Percentiles rank a stretch among this genome's conserved stretches.
Evolutionary conservation across 2,888 invertebrate species (phyloP).

Genomic region (Tridacna gigas): DNA sequence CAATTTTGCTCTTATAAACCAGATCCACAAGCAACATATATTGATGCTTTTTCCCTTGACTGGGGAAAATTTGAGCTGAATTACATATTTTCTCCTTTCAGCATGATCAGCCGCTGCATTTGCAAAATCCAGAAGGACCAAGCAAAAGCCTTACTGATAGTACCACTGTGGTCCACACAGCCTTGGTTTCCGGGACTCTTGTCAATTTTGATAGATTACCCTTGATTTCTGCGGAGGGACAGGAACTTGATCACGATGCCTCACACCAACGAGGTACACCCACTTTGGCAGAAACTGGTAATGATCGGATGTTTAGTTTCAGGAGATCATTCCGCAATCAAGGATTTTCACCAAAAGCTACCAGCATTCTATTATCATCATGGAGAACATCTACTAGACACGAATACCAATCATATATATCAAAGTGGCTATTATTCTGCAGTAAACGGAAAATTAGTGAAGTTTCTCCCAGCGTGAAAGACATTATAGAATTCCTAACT

Average conservation of each 20-base stretch:
- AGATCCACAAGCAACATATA: too few species aligned
- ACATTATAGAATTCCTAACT: constrained; percentile 38
- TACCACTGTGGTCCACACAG: constrained; percentile 31
- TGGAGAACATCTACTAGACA: constrained; percentile 26
- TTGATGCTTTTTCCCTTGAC: too few species aligned
- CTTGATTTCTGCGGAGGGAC: constrained; percentile 21
- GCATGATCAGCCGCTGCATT: constrained; percentile 30
- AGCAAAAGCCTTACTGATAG: constrained; percentile 17
- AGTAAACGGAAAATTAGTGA: too few species aligned
- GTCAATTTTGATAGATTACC: constrained; percentile 21
- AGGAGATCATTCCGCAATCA: too few species aligned
- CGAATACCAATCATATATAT: constrained; percentile 26
- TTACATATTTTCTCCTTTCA: constrained; percentile 46
- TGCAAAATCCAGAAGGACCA: constrained; percentile 25
- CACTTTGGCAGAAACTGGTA: too few species aligned
- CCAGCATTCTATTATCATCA: constrained; percentile 6
- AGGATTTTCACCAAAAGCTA: constrained; percentile 31
- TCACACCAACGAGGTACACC: constrained; percentile 22
- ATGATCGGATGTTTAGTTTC: too few species aligned
- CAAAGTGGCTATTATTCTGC: too few species aligned
- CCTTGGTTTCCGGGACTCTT: constrained; percentile 25
- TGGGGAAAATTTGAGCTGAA: constrained; percentile 12
- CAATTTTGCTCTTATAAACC: too few species aligned
- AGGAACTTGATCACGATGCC: constrained; percentile 14
- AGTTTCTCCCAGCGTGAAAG: constrained; percentile 23